Conservation (phyloP, 2,888 invertebrate genomes). For the Camponotus fellah region DNA sequence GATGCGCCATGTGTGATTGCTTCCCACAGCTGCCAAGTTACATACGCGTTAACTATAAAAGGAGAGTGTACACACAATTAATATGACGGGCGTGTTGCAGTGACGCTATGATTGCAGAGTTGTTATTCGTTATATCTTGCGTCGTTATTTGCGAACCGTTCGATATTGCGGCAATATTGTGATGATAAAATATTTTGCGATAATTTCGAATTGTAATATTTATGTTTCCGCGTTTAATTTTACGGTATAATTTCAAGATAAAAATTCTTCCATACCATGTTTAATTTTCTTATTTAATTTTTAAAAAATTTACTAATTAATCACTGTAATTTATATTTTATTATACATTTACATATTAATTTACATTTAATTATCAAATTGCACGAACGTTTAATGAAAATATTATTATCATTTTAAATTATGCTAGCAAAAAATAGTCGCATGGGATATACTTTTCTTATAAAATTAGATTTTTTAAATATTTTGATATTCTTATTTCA, state of each 20-base stretch:
- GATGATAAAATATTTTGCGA: background rate
- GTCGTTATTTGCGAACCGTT: background rate
- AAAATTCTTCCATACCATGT: background rate
- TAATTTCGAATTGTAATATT: conserved; percentile 7
- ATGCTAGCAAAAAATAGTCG: background rate
- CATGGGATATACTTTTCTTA: background rate
- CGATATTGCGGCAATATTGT: background rate
- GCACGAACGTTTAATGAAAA: background rate
- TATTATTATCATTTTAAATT: conserved; percentile 8
- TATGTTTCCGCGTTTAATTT: background rate
- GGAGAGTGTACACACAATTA: conserved; percentile 26
- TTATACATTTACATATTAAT: background rate
- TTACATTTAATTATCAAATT: background rate
- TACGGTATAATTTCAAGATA: background rate
- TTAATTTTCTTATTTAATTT: conserved; percentile 1
- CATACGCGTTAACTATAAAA: conserved; percentile 47
- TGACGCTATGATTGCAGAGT: conserved; percentile 10
- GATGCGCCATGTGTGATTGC: conserved; percentile 59
- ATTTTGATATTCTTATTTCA: background rate
- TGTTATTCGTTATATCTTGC: background rate
- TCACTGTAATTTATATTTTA: background rate
- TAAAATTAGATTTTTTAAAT: background rate
- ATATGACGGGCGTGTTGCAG: conserved; percentile 7
- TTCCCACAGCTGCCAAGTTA: conserved; percentile 55
- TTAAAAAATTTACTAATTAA: background rate